Percentiles rank a stretch among this genome's conserved stretches.
Conservation (phyloP, 2,888 invertebrate genomes). For the Chorisops tibialis region DNA sequence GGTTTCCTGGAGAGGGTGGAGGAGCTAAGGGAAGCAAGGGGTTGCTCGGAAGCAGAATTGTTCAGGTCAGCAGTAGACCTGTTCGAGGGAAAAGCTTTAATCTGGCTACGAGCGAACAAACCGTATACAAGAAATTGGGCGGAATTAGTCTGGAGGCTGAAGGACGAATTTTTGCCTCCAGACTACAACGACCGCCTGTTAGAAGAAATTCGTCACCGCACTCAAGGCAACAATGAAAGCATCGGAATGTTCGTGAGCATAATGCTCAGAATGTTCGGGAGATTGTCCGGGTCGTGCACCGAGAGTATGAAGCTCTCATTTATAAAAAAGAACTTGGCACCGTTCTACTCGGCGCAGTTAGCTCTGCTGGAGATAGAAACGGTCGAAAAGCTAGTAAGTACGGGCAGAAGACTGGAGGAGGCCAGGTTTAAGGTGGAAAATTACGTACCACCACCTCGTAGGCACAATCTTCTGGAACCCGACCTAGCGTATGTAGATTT, state of each 20-base stretch:
- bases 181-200: not conserved
- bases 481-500: too few relatives aligned
- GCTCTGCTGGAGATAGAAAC: too few relatives aligned
- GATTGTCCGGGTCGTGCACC: not conserved
- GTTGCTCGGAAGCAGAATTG: too few relatives aligned
- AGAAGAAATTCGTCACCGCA: not conserved
- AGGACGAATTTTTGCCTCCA: not conserved
- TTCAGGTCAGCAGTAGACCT: not conserved
- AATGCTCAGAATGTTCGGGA: not conserved
- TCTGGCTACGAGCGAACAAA: not conserved
- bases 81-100: not conserved
- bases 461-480: too few relatives aligned
- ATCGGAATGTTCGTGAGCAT: not conserved
- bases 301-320: not conserved
- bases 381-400: too few relatives aligned
- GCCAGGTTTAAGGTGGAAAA: too few relatives aligned
- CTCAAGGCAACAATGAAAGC: not conserved
- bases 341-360: too few relatives aligned
- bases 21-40: too few relatives aligned
- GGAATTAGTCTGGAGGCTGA: not conserved
- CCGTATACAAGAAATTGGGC: not conserved
- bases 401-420: too few relatives aligned
- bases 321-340: too few relatives aligned
- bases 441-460: too few relatives aligned
- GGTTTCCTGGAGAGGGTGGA: too few relatives aligned